Conservation (phyloP, 2,113 vertebrate genomes). For the Cisticola juncidis region DNA sequence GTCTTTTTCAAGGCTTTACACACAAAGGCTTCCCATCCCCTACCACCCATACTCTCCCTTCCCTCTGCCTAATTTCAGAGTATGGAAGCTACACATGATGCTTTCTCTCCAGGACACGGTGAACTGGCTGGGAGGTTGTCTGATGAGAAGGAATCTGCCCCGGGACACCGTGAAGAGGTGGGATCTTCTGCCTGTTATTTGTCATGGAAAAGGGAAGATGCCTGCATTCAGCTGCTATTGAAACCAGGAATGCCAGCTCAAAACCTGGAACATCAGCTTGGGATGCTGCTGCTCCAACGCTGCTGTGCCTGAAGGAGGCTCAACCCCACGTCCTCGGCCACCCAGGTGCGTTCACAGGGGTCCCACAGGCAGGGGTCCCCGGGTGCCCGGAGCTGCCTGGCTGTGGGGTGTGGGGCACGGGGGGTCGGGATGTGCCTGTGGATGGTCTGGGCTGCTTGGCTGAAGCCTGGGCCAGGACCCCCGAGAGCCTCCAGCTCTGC, state of each 20-base stretch:
- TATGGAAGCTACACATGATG: background rate
- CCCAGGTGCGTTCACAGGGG: fast-evolving
- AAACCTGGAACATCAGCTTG: background rate
- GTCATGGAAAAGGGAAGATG: background rate
- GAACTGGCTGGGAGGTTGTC: background rate
- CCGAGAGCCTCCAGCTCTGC: background rate
- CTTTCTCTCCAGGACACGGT: background rate
- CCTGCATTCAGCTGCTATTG: fast-evolving
- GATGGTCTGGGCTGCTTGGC: background rate
- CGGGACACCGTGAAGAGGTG: fast-evolving
- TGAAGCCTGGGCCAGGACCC: background rate
- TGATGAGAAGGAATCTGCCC: background rate
- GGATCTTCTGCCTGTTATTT: background rate
- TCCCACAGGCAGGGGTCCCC: background rate
- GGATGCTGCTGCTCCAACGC: fast-evolving
- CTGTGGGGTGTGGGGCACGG: fast-evolving
- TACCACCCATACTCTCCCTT: background rate
- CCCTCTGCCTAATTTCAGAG: background rate
- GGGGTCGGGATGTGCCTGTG: fast-evolving
- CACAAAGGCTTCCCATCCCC: background rate
- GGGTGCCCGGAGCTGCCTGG: background rate
- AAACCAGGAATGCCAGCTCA: background rate
- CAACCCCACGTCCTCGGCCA: fast-evolving
- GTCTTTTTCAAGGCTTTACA: background rate
- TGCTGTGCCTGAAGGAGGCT: background rate